phyloP scores from a whole-genome alignment of 2,888 invertebrate species.

The Spialia ferax region DNA sequence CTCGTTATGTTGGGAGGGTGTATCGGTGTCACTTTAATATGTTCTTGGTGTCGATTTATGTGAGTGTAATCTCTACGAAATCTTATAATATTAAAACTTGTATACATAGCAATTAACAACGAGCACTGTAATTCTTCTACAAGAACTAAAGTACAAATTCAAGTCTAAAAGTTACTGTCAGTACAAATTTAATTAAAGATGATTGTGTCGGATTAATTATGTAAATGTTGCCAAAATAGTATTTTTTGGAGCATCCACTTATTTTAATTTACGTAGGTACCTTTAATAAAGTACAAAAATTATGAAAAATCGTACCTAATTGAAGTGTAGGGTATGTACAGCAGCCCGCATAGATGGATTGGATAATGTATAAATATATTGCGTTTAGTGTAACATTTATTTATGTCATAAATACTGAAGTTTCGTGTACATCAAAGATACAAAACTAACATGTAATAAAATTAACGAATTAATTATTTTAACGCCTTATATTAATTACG shows the following conservation, averaged over 20 bases:
- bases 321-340: conserved; percentile 46
- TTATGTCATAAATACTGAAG: neutral
- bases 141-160: conserved; percentile 85
- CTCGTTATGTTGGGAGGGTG: conserved; percentile 68
- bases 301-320: conserved; percentile 47
- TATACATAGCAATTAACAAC: conserved; percentile 59
- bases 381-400: neutral
- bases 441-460: neutral
- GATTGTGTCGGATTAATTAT: conserved; percentile 69
- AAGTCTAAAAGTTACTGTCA: conserved; percentile 82
- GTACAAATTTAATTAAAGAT: conserved; percentile 82
- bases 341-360: conserved; percentile 52
- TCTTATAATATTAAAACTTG: conserved; percentile 46
- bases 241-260: conserved; percentile 76
- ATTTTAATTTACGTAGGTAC: conserved; percentile 74
- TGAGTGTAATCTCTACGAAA: conserved; percentile 52
- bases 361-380: conserved; percentile 39
- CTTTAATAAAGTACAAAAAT: conserved; percentile 74
- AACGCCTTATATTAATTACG: neutral
- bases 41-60: conserved; percentile 71
- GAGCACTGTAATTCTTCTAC: conserved; percentile 71
- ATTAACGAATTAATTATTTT: neutral
- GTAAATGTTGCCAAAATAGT: conserved; percentile 83
- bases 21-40: conserved; percentile 73
- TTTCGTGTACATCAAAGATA: conserved; percentile 5